Percentiles rank a stretch among this genome's conserved stretches.
phyloP scores from a whole-genome alignment of 2,113 vertebrate species.

The Poeciliopsis turrubarensis region DNA sequence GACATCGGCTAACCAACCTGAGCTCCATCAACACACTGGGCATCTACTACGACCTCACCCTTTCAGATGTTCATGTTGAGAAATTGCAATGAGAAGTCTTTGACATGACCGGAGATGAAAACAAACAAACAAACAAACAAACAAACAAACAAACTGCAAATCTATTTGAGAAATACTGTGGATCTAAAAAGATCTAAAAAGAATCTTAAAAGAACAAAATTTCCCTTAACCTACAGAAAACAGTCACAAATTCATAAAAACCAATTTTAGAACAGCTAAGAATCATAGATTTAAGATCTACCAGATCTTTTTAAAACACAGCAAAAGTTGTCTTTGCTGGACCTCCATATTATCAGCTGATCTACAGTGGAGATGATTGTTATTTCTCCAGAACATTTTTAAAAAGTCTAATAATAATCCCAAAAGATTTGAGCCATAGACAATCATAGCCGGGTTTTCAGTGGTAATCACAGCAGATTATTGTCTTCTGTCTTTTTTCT shows the following conservation, averaged over 20 bases:
- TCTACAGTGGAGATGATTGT: neutral
- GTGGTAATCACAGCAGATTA: neutral
- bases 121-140: too few relatives aligned
- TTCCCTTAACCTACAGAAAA: neutral
- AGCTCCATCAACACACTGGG: neutral
- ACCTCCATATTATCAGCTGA: neutral
- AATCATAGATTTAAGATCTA: neutral
- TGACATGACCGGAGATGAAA: neutral
- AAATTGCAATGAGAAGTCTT: neutral
- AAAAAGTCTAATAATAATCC: neutral
- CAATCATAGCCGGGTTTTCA: neutral
- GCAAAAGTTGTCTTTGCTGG: neutral
- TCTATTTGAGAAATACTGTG: neutral
- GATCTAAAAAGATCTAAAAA: neutral
- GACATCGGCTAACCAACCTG: slow-evolving; percentile 35
- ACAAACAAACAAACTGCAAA: neutral
- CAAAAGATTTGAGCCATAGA: neutral
- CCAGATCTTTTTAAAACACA: neutral
- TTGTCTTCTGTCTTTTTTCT: neutral
- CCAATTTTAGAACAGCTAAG: too few relatives aligned
- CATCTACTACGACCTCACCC: slow-evolving; percentile 42
- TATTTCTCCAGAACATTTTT: neutral
- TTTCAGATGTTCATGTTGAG: slow-evolving; percentile 27
- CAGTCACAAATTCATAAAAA: neutral
- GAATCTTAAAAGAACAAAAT: neutral